Conservation (phyloP, 2,113 vertebrate species). For the Ondatra zibethicus region DNA sequence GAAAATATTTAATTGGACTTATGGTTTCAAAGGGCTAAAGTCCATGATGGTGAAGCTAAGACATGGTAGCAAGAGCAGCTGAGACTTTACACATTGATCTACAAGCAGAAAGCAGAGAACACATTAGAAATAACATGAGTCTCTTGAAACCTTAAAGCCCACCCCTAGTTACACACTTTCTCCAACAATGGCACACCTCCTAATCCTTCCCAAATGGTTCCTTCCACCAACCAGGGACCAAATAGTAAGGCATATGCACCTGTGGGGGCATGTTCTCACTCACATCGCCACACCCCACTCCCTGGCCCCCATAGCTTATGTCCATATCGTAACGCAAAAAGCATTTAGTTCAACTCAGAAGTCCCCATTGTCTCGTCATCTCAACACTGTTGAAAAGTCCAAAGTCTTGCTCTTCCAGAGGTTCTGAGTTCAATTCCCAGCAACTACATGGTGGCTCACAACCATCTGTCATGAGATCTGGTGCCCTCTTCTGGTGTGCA, state of each 20-base stretch:
- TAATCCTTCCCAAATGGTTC: background rate
- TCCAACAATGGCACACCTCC: background rate
- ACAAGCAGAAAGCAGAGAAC: background rate
- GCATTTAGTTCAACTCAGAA: background rate
- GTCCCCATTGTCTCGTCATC: background rate
- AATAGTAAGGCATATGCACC: background rate
- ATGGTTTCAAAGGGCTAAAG: background rate
- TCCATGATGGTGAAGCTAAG: background rate
- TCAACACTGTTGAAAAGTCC: background rate
- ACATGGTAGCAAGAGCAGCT: background rate
- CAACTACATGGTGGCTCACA: no score
- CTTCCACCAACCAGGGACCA: background rate
- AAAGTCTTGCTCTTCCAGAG: background rate
- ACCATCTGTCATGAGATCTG: no score
- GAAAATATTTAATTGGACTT: background rate
- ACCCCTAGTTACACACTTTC: background rate
- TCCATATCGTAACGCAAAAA: background rate
- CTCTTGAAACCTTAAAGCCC: background rate
- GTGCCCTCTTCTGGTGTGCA: no score
- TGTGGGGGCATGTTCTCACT: background rate
- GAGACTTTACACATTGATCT: background rate
- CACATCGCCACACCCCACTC: background rate
- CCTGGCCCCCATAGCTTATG: background rate
- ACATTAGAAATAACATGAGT: background rate
- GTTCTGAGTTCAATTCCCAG: no score